Evolutionary conservation across 2,113 vertebrate genomes (phyloP).

Genomic region (Siniperca knerii): DNA sequence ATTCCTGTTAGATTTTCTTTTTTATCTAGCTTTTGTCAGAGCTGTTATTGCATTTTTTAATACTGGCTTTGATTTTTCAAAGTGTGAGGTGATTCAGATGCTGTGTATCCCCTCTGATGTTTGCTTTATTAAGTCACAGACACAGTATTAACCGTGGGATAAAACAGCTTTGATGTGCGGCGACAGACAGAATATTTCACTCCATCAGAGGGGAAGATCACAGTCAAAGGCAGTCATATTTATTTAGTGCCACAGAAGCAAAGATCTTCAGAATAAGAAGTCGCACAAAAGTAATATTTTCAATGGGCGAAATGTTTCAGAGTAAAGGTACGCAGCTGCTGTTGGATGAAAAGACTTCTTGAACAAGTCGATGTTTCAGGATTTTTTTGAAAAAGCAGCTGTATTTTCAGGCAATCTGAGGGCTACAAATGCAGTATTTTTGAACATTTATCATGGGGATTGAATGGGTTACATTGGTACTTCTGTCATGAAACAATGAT

Average conservation of each 20-base stretch:
- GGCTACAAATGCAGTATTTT: neutral
- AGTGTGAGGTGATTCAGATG: slow-evolving; percentile 30
- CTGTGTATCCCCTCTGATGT: slow-evolving; percentile 34
- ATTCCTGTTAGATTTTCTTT: neutral
- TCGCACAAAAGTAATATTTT: slow-evolving; percentile 25
- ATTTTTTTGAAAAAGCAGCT: neutral
- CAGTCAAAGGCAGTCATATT: slow-evolving; percentile 34
- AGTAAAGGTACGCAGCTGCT: slow-evolving; percentile 1
- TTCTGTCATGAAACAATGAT: slow-evolving; percentile 19
- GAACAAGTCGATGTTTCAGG: slow-evolving; percentile 13
- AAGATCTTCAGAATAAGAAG: slow-evolving; percentile 14
- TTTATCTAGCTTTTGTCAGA: neutral
- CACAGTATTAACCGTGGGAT: neutral
- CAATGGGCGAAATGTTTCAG: neutral
- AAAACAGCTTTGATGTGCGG: slow-evolving; percentile 33
- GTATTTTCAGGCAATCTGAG: slow-evolving; percentile 8
- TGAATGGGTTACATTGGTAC: neutral
- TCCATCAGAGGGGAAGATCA: slow-evolving; percentile 45
- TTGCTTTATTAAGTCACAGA: slow-evolving; percentile 38
- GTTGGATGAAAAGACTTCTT: slow-evolving; percentile 8
- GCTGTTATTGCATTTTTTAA: slow-evolving; percentile 16
- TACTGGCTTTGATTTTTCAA: slow-evolving; percentile 35
- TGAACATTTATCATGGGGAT: neutral
- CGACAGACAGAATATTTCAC: slow-evolving; percentile 30
- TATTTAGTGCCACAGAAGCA: slow-evolving; percentile 40